Conservation (phyloP, 2,797 vertebrate species). For the Bovichtus variegatus region DNA sequence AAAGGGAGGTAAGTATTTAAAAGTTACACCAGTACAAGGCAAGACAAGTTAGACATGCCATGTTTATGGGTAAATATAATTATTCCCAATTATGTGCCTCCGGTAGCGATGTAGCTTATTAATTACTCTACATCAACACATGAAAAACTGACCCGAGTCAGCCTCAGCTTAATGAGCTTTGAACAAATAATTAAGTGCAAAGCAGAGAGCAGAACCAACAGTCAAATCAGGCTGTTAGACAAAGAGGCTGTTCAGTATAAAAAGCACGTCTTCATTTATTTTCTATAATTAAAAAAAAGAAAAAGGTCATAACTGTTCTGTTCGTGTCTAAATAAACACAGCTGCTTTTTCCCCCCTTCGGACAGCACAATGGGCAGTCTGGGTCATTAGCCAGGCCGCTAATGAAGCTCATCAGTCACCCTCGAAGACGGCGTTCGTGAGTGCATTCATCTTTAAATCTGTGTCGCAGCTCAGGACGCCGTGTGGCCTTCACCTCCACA, state of each 20-base stretch:
- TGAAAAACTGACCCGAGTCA: slow-evolving; percentile 20
- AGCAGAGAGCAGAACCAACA: slow-evolving; percentile 15
- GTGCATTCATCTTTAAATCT: slow-evolving; percentile 15
- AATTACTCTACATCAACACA: slow-evolving; percentile 33
- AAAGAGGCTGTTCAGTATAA: slow-evolving; percentile 15
- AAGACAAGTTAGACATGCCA: slow-evolving; percentile 4
- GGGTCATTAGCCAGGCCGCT: slow-evolving; percentile 5
- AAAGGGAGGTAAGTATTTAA: slow-evolving; percentile 1
- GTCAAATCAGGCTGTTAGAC: slow-evolving; percentile 23
- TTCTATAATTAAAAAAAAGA: slow-evolving; percentile 21
- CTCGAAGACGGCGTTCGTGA: not conserved
- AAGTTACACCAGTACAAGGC: no score
- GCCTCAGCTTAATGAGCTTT: slow-evolving; percentile 46
- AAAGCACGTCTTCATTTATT: not conserved
- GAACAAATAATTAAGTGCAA: slow-evolving; percentile 17
- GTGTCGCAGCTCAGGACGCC: slow-evolving; percentile 20
- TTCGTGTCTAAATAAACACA: not conserved
- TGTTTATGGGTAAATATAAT: slow-evolving; percentile 23
- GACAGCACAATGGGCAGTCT: no score
- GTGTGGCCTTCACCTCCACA: slow-evolving; percentile 2
- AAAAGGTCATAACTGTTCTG: not conserved
- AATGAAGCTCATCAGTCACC: slow-evolving; percentile 36
- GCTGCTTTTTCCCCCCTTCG: not conserved
- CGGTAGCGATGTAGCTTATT: slow-evolving; percentile 8
- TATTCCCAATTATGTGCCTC: not conserved